These are phyloP conservation scores for Paralinhomoeus sp. DNA, from an alignment of 2,888 invertebrate species.

Conservation along the genomic window DNA sequence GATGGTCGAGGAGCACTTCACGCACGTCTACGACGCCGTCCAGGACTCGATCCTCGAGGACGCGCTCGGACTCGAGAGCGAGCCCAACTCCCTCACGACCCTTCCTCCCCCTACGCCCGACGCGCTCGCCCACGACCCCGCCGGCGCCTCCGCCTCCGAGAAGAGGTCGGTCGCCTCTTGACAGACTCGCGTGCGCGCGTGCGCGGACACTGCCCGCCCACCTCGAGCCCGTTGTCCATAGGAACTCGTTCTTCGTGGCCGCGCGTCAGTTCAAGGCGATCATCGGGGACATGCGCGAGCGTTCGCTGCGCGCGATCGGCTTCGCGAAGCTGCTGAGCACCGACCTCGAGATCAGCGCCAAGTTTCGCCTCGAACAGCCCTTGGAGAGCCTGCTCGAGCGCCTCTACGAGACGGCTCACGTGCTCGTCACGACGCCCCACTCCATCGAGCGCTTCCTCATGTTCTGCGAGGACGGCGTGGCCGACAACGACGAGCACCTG, in stretches of 20 bases:
- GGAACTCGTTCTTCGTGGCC: conserved; percentile 22
- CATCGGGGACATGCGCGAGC: conserved; percentile 53
- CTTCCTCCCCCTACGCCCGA: too few relatives aligned
- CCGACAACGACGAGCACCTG: conserved; percentile 24
- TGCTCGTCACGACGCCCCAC: conserved; percentile 15
- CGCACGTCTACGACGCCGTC: background rate
- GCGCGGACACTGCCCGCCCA: too few relatives aligned
- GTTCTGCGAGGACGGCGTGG: conserved; percentile 15
- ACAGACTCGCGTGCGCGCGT: too few relatives aligned
- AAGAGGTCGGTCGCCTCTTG: too few relatives aligned
- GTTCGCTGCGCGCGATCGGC: conserved; percentile 51
- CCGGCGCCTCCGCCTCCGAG: too few relatives aligned
- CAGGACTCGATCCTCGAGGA: background rate
- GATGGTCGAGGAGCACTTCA: background rate
- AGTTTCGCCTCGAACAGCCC: conserved; percentile 26
- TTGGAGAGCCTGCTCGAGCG: conserved; percentile 33
- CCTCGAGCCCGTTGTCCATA: too few relatives aligned
- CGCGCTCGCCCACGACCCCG: too few relatives aligned
- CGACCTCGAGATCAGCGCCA: conserved; percentile 39
- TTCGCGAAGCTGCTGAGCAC: conserved; percentile 53
- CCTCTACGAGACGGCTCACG: conserved; percentile 27
- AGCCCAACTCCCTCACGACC: too few relatives aligned
- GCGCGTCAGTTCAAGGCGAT: conserved; percentile 56
- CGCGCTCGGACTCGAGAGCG: background rate
- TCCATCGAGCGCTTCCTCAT: conserved; percentile 1